These are phyloP conservation scores for Promerops cafer DNA, from an alignment of 2,113 vertebrate genomes.

Conservation along the genomic window DNA sequence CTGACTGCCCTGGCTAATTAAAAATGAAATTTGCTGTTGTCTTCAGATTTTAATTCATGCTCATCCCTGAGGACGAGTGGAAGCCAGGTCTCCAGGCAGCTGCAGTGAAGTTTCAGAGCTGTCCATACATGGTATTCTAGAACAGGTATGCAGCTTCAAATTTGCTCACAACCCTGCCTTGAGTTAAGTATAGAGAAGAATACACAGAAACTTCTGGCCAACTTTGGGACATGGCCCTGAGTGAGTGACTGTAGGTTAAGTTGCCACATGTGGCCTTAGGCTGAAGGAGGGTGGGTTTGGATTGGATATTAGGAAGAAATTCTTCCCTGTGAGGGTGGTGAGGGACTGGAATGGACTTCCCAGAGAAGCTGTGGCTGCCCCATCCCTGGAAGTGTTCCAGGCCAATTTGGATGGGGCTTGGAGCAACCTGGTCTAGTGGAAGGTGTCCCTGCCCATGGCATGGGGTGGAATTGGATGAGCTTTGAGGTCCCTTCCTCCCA, in stretches of 20 bases:
- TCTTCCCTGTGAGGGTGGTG: not conserved
- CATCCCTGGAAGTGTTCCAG: not conserved
- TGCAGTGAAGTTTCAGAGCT: slow-evolving; percentile 13
- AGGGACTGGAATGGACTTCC: not conserved
- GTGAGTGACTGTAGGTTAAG: not conserved
- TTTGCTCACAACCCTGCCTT: not conserved
- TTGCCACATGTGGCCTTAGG: not conserved
- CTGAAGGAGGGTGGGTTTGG: not conserved
- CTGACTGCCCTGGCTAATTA: slow-evolving; percentile 42
- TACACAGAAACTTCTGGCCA: not conserved
- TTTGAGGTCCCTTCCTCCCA: not conserved
- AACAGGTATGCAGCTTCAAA: not conserved
- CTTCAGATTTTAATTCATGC: slow-evolving; percentile 38
- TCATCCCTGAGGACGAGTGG: not conserved
- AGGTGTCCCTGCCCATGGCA: not conserved
- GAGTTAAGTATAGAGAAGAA: not conserved
- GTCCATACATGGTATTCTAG: not conserved
- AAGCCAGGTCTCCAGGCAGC: not conserved
- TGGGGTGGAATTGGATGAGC: not conserved
- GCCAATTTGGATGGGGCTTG: not conserved
- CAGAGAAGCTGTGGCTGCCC: not conserved
- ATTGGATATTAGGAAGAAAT: not conserved
- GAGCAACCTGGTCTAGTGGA: not conserved
- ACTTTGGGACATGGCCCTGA: not conserved
- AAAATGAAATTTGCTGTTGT: slow-evolving; percentile 42